Evolutionary conservation across 2,797 vertebrate genomes (phyloP), one percentile per base, ranked within the genome.

Genomic region (Varecia variegata): DNA sequence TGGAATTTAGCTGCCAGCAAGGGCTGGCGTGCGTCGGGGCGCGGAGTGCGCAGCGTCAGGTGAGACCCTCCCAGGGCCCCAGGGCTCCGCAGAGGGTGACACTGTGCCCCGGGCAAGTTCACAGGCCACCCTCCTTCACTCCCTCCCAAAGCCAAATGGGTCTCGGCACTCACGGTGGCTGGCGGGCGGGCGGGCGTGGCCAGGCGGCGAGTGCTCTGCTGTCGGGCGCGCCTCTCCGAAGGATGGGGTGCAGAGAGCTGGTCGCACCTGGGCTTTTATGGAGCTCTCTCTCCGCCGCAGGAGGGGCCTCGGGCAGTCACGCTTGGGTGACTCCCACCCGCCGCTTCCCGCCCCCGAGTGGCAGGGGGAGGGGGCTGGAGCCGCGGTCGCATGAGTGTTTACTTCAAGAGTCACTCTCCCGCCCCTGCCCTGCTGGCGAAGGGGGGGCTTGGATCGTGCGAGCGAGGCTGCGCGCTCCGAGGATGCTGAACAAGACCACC

Each of bases 301-400:
- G 98, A 98, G 98, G 98, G 98, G 98, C 98, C 97, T 97, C 90
- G 93, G 96, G 96, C 97, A 97, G 96, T 98, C 98, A 98, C 98
- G 98, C 97, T 95, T 87, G 58, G 89, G 77, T 90, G 88, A 97
- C 98, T 98, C 96, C 96, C 81, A 95, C 87, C 87, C 68, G 13
- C 62, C 58, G 50, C 93, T 96, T 90, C 95, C 96, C 97, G 40
- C 91, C 90, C 95, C 68, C 92, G 80, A 35, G 14, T 14, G 74
- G 60, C 54, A 67, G 52, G 71, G 87, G 90, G 82, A 82, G 90
- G 70, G 91, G 95, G 76, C 70, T 35, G 71, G 79, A 76, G 65
- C 45, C 11, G 35, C 71, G n/a, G 90, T 23, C 13, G 27, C 77
- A 6, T 0, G 35, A 60, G 60, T n/a, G 23, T 54, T 30, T 13